Conservation (phyloP, 2,113 vertebrate genomes). For the Oceanodroma tethys region DNA sequence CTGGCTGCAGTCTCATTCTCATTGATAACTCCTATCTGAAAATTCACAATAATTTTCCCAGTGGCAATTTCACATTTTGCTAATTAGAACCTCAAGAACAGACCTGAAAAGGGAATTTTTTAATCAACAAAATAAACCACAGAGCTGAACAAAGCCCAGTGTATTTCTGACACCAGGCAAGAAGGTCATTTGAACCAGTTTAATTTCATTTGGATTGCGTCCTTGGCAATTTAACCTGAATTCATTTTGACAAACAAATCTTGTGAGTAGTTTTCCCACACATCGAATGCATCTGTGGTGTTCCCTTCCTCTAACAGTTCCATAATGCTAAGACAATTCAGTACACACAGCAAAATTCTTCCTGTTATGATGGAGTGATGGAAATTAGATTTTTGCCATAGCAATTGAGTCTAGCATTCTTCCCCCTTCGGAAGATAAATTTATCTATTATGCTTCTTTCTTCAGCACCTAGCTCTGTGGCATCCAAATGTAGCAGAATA, state of each 20-base stretch:
- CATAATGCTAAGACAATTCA: neutral
- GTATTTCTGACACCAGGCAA: constrained; percentile 9
- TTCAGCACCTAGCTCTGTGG: neutral
- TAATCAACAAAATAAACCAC: neutral
- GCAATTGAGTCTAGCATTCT: constrained; percentile 1
- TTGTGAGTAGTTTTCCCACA: neutral
- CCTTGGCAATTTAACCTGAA: neutral
- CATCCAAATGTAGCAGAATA: neutral
- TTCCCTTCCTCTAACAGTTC: neutral
- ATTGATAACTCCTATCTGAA: neutral
- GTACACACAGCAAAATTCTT: neutral
- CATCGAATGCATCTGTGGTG: neutral
- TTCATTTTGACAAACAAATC: constrained; percentile 41
- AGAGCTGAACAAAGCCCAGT: neutral
- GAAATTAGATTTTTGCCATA: constrained; percentile 7
- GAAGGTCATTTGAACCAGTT: neutral
- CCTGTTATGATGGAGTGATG: neutral
- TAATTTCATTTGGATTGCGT: neutral
- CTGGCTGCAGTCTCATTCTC: neutral
- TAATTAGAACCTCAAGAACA: neutral
- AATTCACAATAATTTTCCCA: neutral
- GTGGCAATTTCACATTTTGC: neutral
- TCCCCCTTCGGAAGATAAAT: neutral
- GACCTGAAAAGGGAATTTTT: neutral
- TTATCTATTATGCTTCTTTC: neutral